Base-by-base conservation (phyloP, 2,113 vertebrate genomes). In the Hipposideros armiger region DNA sequence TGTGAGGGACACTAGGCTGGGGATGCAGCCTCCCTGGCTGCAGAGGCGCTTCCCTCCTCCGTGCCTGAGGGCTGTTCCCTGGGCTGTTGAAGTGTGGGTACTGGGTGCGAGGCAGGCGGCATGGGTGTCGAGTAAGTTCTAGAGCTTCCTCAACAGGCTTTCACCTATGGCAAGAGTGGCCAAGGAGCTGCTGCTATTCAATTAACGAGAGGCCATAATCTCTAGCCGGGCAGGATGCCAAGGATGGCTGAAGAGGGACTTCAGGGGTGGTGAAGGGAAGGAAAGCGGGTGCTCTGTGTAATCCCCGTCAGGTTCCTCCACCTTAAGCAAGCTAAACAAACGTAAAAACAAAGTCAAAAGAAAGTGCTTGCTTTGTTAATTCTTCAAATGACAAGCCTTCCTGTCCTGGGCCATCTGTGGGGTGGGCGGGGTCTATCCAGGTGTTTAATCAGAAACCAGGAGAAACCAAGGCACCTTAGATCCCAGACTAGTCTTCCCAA, bases 1-100 rank as follows among this genome's bases (percentile, higher is more conserved):
- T 30, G 0, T 30, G 60, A 30, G 17, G 24, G 81, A 73, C 36
- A 15, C 2, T 4, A 58, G 2, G 5, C 3, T 36, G 0, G 1
- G 22, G 42, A 16, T 3, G 0, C 7, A 8, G 60, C 26, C 11
- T 26, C 76, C 19, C 45, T 0, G 0, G 26, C 24, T 32, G 2
- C 9, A 28, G 58, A 73, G 16, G 17, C 1, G 14, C n/a, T 58
- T 5, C 9, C 47, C 5, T 14, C 26, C 20, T 32, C 52, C 15
- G 15, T 6, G 40, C 5, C 66, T 11, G 7, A n/a, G 16, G 32
- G 13, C 19, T 1, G 32, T 7, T 15, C n/a, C 36, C 82, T 32
- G 3, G 1, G 7, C 40, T 3, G 7, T 5, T 14, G 5, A 77
- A 7, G 30, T 45, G 2, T n/a, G 42, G 52, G 11, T 32, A 2